Percentiles rank a stretch among this genome's conserved stretches.
phyloP scores from a whole-genome alignment of 2,888 invertebrate species.

The Cacoxenus indagator region DNA sequence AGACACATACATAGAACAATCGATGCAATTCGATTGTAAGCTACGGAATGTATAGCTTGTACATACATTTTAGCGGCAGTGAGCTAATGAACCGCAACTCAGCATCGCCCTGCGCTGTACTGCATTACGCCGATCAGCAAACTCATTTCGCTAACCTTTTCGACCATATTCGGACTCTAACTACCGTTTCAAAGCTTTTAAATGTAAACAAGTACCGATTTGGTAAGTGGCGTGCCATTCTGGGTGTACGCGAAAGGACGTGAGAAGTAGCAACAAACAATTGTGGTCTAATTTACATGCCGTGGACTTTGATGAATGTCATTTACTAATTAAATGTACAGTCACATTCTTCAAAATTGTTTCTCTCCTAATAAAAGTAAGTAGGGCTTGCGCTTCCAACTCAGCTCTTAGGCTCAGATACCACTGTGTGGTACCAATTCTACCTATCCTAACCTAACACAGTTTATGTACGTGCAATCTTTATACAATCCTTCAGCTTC shows the following conservation, averaged over 20 bases:
- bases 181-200: constrained; percentile 46
- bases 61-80: constrained; percentile 38
- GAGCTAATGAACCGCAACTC: constrained; percentile 58
- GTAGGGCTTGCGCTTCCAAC: no score
- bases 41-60: constrained; percentile 3
- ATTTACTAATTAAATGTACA: no score
- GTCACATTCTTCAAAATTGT: no score
- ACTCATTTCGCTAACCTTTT: constrained; percentile 33
- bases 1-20: background rate
- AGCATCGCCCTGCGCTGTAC: constrained; percentile 26
- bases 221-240: background rate
- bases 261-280: constrained; percentile 32
- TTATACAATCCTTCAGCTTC: background rate
- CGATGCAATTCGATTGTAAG: background rate
- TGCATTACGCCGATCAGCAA: constrained; percentile 27
- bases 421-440: no score
- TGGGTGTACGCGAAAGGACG: background rate
- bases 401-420: no score
- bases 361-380: no score
- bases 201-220: constrained; percentile 53
- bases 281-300: constrained; percentile 28
- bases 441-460: no score
- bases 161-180: constrained; percentile 50
- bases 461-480: no score
- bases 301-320: background rate